A percentile compares a stretch with the other conserved stretches of the same genome.
Conservation (phyloP, 2,797 vertebrate genomes). For the Euphonia xanthogaster region DNA sequence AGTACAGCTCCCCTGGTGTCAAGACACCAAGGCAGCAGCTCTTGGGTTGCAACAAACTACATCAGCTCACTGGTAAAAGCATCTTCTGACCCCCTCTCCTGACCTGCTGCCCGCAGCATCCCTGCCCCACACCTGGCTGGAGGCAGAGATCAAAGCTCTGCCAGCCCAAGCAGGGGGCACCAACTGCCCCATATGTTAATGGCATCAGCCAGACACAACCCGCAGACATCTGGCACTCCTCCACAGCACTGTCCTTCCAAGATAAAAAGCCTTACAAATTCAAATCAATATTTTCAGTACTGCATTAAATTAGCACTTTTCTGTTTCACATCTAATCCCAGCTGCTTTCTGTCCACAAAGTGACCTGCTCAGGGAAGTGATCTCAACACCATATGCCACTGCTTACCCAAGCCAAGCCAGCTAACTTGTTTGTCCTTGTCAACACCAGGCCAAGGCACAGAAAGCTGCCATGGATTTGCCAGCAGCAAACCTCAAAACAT, state of each 20-base stretch:
- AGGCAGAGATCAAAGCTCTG: neutral
- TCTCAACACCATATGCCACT: slow-evolving; percentile 51
- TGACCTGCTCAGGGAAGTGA: slow-evolving; percentile 26
- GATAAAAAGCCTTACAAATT: slow-evolving; percentile 36
- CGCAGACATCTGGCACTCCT: slow-evolving; percentile 37
- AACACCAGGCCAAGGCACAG: neutral
- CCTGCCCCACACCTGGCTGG: neutral
- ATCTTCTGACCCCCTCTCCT: neutral
- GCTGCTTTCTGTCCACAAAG: slow-evolving; percentile 6
- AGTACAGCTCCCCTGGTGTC: accelerated
- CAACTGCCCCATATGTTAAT: neutral
- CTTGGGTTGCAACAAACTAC: neutral
- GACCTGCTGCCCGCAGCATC: neutral
- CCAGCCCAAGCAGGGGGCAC: neutral
- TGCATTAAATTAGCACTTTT: slow-evolving; percentile 49
- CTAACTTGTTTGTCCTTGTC: slow-evolving; percentile 2
- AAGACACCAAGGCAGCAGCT: neutral
- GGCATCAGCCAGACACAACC: neutral
- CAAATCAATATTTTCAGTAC: slow-evolving; percentile 49
- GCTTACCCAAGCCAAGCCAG: slow-evolving; percentile 17
- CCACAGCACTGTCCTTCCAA: neutral
- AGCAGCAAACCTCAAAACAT: neutral
- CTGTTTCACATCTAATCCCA: slow-evolving; percentile 37
- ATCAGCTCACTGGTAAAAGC: neutral
- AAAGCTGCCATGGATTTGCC: neutral